phyloP scores from a whole-genome alignment of 2,113 vertebrate genomes.

The Rhadina sibilatrix region DNA sequence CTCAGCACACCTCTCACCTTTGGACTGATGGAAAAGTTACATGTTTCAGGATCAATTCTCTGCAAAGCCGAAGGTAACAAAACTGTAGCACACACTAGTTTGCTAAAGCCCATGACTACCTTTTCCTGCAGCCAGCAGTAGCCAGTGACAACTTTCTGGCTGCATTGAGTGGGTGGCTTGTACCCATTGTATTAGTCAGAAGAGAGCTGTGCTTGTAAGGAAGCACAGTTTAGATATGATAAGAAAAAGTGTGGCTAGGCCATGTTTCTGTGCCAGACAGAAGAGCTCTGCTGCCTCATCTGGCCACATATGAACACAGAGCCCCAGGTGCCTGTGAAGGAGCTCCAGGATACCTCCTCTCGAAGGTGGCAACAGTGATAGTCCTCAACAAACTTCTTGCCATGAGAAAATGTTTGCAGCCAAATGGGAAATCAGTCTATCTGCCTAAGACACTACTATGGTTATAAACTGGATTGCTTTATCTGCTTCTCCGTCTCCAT shows the following conservation, averaged over 20 bases:
- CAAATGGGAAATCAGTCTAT: background rate
- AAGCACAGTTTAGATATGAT: background rate
- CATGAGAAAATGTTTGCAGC: background rate
- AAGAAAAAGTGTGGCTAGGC: background rate
- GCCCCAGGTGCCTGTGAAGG: background rate
- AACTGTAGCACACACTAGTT: background rate
- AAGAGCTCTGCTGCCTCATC: background rate
- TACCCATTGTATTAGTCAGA: background rate
- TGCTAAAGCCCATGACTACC: background rate
- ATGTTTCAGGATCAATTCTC: background rate
- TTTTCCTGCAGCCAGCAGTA: background rate
- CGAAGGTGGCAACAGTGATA: background rate
- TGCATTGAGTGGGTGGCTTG: background rate
- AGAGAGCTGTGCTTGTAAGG: background rate
- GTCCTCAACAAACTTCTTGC: background rate
- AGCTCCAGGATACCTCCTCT: background rate
- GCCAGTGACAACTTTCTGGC: background rate
- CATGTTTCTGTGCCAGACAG: background rate
- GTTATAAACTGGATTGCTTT: background rate
- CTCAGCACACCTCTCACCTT: background rate
- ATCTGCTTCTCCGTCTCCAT: background rate
- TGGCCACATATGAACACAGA: background rate
- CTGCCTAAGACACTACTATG: background rate
- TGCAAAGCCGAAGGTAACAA: background rate
- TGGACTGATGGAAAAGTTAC: background rate